Evolutionary conservation across 2,797 vertebrate genomes (phyloP), one percentile per base, ranked within the genome.

Genomic region (Momotus momota): DNA sequence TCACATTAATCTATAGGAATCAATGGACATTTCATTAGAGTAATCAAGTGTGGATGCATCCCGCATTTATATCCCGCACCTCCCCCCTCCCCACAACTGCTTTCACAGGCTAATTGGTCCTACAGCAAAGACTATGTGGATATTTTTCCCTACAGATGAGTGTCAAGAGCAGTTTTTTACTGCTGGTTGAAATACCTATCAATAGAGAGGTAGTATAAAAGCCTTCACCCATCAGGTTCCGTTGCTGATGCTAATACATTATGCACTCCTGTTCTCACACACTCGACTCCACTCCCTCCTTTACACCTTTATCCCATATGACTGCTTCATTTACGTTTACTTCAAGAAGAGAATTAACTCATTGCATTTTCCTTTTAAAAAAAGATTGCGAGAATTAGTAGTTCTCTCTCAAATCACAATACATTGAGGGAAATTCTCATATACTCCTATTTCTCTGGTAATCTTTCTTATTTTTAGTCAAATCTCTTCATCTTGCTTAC

Each of bases 1-100:
- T 98, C 98, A 98, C 98, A 98, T 98, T 98, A 98, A 98, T 98
- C 98, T 97, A 97, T 98, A 97, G 96, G 97, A 98, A 98, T 98
- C 98, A 98, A 98, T 98, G 98, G 98, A 98, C 98, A 98, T 98
- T 99, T 98, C 98, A 98, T 98, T 98, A 98, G 98, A 98, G 98
- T 98, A 98, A 98, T 98, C 98, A 98, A 98, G 98, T 98, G 98
- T 97, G 97, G 97, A 98, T 98, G 97, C 98, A 96, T 97, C 97
- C 96, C 95, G 97, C 97, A 98, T 98, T 98, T 98, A 98, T 98
- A 98, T 97, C 96, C 97, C 81, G 90, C 55, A 75, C 81, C 91
- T 72, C 78, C 91, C 81, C 92, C 96, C 95, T 95, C 85, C 95
- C 94, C 95, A 86, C 92, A 41, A 70, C 96, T 96, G 96, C 97